Base-by-base conservation (phyloP, 1,140 invertebrate species). In the Asbolus verrucosus region DNA sequence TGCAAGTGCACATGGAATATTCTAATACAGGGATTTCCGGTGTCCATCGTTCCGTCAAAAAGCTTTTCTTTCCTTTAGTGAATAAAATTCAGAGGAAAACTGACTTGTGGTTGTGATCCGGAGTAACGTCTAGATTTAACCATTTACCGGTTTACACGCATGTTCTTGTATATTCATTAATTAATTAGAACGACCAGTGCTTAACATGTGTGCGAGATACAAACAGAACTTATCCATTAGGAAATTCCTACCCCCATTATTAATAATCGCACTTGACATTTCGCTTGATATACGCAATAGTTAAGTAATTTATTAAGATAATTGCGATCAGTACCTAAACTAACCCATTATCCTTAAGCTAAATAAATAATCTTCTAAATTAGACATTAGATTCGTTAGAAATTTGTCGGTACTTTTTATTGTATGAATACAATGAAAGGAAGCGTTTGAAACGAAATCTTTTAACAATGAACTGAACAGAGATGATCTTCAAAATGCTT, bases 191-290 rank as follows among this genome's bases (percentile, higher is more conserved):
- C 11, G 33, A 21, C 1, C 46, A 54, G 24, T 24, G 46, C 46
- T 54, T 54, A 27, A 27, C 39, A 27, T 41, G 61, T 62, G 61
- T 41, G 39, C 21, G n/a, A 63, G 61, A 39, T 13, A 31, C 61
- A 63, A 63, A 63, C 61, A 63, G 61, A 63, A 63, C 61, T 63
- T 63, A 39, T 63, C 61, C 61, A 63, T 63, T 63, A 63, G 61
- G 61, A 63, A 63, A 63, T 38, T 62, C 60, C 60, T 38, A 62
- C 36, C 36, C n/a, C 31, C 11, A 62, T 39, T 62, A 39, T 36
- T 62, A 38, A 39, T 63, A 63, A 63, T 63, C 39, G 41, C 14
- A 39, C 61, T 15, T 63, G 61, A 63, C 31, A 63, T 39, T 63
- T 63, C 46, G 46, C 27, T 54, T 54, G 46, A 54, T 54, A 54